Evolutionary conservation across 2,888 invertebrate genomes (phyloP).

Genomic region (Drosophila meridiana): DNA sequence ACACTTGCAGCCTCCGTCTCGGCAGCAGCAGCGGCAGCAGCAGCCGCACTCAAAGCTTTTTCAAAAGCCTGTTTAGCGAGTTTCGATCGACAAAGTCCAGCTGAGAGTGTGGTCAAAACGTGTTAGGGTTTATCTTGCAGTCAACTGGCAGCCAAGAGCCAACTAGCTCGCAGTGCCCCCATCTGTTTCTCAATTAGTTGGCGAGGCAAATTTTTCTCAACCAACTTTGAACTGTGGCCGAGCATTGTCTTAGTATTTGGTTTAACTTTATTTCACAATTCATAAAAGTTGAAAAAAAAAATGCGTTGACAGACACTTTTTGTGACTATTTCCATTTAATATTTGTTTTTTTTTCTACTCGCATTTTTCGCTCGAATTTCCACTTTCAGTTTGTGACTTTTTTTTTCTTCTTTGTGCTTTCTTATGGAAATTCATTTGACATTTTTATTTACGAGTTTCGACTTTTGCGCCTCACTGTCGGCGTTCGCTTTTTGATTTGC

Average conservation of each 20-base stretch:
- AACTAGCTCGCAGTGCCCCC: conserved; percentile 1
- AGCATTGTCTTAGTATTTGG: conserved; percentile 35
- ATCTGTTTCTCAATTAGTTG: conserved; percentile 35
- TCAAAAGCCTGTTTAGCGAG: conserved; percentile 76
- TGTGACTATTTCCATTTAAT: conserved; percentile 28
- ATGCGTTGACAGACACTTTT: conserved; percentile 42
- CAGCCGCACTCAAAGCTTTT: conserved; percentile 41
- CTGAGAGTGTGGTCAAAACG: conserved; percentile 56
- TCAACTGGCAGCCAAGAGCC: conserved; percentile 10
- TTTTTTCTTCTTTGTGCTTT: conserved; percentile 52
- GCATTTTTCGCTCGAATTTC: conserved; percentile 37
- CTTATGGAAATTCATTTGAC: conserved; percentile 72
- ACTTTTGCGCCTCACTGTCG: conserved; percentile 47
- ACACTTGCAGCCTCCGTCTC: conserved; percentile 50
- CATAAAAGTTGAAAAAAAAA: conserved; percentile 33
- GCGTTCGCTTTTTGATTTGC: conserved; percentile 40
- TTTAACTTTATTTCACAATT: conserved; percentile 39
- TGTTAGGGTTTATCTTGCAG: conserved; percentile 58
- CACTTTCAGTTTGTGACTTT: conserved; percentile 54
- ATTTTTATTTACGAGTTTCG: conserved; percentile 72
- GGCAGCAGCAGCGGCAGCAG: conserved; percentile 14
- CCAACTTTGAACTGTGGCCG: conserved; percentile 37
- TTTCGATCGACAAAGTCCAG: conserved; percentile 63
- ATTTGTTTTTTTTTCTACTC: conserved; percentile 10
- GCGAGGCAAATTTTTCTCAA: conserved; percentile 20